A percentile compares a stretch with the other conserved stretches of the same genome.
These are phyloP conservation scores for Struthio camelus DNA, from an alignment of 2,113 vertebrate genomes.

Conservation along the genomic window DNA sequence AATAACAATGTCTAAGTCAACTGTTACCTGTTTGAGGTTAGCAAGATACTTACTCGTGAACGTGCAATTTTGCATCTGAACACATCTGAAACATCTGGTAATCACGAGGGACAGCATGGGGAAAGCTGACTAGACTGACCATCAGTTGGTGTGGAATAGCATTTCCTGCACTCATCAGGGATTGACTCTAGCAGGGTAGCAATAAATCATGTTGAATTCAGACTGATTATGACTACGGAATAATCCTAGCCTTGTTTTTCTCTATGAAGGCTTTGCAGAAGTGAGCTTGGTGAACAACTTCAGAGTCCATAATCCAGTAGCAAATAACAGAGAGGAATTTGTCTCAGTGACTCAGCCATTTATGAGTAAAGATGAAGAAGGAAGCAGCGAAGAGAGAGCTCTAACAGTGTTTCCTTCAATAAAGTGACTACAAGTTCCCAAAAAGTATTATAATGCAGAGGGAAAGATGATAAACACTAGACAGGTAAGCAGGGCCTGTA, in stretches of 20 bases:
- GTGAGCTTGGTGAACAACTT: background rate
- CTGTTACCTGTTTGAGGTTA: background rate
- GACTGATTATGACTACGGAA: background rate
- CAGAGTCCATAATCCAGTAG: background rate
- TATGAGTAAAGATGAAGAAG: background rate
- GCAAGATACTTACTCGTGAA: background rate
- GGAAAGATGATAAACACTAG: background rate
- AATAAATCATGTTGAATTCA: background rate
- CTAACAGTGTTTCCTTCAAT: background rate
- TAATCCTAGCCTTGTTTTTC: background rate
- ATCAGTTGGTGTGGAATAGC: background rate
- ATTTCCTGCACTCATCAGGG: background rate
- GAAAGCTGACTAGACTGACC: background rate
- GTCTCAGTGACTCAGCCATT: background rate
- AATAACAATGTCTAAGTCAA: background rate
- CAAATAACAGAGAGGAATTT: background rate
- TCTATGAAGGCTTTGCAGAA: background rate
- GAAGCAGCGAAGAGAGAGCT: background rate
- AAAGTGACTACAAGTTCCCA: background rate
- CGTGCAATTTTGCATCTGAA: background rate
- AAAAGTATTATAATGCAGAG: background rate
- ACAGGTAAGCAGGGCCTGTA: background rate
- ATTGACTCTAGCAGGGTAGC: background rate
- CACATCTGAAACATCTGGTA: background rate
- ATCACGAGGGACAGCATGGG: background rate